phyloP scores from a whole-genome alignment of 2,797 vertebrate genomes.

The Lutjanus campechanus region DNA sequence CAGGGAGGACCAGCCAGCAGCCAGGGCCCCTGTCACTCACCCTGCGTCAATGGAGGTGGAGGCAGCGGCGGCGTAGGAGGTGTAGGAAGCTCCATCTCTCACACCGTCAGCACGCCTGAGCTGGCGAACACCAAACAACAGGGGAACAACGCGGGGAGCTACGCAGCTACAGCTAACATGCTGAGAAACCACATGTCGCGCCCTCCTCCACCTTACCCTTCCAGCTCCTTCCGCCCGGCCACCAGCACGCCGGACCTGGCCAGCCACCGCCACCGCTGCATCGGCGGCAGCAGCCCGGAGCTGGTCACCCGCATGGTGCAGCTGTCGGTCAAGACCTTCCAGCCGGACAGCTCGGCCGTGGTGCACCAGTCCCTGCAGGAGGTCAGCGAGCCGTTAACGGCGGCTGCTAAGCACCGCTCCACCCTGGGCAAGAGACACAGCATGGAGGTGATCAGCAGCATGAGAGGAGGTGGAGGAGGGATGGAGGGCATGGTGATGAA shows the following conservation, averaged over 20 bases:
- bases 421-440: conserved; percentile 93
- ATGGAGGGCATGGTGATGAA: conserved; percentile 92
- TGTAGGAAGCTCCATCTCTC: conserved; percentile 90
- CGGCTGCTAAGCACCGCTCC: conserved; percentile 89
- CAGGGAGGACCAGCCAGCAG: conserved; percentile 82
- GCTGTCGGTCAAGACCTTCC: conserved; percentile 96
- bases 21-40: conserved; percentile 77
- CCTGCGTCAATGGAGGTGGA: conserved; percentile 74
- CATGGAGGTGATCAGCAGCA: conserved; percentile 94
- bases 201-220: conserved; percentile 92
- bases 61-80: conserved; percentile 53
- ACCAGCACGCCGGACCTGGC: conserved; percentile 97
- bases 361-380: conserved; percentile 95
- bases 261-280: conserved; percentile 93
- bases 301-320: conserved; percentile 96
- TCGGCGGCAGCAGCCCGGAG: conserved; percentile 95
- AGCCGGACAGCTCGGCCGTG: conserved; percentile 95
- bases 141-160: conserved; percentile 75
- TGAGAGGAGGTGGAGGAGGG: conserved; percentile 84
- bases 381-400: conserved; percentile 92
- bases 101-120: conserved; percentile 97
- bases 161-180: conserved; percentile 86
- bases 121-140: conserved; percentile 93
- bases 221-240: conserved; percentile 91
- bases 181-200: conserved; percentile 91